Evolutionary conservation across 1,140 invertebrate species (phyloP).

Genomic region (Drosophila leontia): DNA sequence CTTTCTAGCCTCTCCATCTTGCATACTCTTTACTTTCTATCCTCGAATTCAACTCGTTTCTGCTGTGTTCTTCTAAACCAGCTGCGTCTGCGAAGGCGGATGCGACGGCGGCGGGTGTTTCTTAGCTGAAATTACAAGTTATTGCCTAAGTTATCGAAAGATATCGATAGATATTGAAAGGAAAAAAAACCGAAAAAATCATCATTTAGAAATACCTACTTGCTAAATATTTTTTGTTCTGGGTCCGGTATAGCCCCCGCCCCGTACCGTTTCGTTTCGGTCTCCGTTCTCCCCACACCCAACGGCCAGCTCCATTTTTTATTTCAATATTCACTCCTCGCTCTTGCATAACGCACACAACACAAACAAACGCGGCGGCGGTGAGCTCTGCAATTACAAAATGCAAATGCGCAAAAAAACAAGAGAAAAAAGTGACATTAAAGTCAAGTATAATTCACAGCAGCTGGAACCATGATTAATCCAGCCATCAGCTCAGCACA

Average conservation of each 20-base stretch:
- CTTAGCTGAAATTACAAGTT: not conserved
- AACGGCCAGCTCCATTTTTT: slow-evolving; percentile 13
- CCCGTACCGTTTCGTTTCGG: not conserved
- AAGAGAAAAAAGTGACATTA: not conserved
- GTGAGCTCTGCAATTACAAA: slow-evolving; percentile 24
- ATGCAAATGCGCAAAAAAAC: not conserved
- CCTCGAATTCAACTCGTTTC: not conserved
- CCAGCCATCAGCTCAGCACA: too few species aligned
- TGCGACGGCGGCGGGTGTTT: slow-evolving; percentile 11
- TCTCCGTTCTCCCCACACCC: slow-evolving; percentile 2
- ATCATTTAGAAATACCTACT: not conserved
- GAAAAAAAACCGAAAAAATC: too few species aligned
- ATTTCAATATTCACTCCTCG: slow-evolving; percentile 22
- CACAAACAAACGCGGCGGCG: slow-evolving; percentile 35
- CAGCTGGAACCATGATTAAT: slow-evolving; percentile 8
- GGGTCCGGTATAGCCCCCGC: slow-evolving; percentile 1
- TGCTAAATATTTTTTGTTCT: slow-evolving; percentile 12
- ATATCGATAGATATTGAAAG: not conserved
- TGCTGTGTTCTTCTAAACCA: not conserved
- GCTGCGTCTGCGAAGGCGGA: slow-evolving; percentile 1
- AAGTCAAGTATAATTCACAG: not conserved
- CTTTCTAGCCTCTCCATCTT: slow-evolving; percentile 48
- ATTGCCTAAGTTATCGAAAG: too few species aligned
- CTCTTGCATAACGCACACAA: slow-evolving; percentile 42
- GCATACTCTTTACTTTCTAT: not conserved